These are phyloP conservation scores for Eulimnadia texana DNA, from an alignment of 1,140 invertebrate genomes.

Conservation along the genomic window DNA sequence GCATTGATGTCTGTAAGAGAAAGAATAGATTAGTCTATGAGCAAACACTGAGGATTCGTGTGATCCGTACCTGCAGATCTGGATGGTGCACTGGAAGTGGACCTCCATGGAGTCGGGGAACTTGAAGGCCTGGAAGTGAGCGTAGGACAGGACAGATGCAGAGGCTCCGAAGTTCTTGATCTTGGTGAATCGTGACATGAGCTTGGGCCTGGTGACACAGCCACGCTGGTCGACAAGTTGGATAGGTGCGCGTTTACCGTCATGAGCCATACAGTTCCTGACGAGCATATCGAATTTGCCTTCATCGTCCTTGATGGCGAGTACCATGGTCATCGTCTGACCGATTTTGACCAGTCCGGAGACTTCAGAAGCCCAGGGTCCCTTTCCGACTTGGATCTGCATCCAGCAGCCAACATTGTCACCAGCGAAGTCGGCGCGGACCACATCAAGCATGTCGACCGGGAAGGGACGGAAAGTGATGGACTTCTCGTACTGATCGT, in stretches of 20 bases:
- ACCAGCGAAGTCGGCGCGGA: constrained; percentile 81
- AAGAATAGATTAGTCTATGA: constrained; percentile 31
- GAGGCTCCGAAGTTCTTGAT: constrained; percentile 89
- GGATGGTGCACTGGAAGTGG: constrained; percentile 89
- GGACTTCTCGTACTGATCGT: constrained; percentile 88
- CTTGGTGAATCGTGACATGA: constrained; percentile 87
- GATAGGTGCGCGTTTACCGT: constrained; percentile 85
- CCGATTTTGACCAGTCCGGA: constrained; percentile 88
- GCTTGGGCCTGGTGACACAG: constrained; percentile 76
- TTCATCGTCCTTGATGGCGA: constrained; percentile 89
- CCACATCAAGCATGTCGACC: constrained; percentile 88
- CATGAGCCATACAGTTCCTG: constrained; percentile 83
- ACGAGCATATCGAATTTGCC: constrained; percentile 93
- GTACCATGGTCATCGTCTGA: constrained; percentile 92
- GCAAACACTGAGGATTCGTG: constrained; percentile 44
- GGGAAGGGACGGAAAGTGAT: constrained; percentile 88
- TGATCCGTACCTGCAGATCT: constrained; percentile 67
- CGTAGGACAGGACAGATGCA: constrained; percentile 78
- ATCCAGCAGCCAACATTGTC: constrained; percentile 87
- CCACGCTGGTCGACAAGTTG: constrained; percentile 84
- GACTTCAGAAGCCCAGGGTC: constrained; percentile 88
- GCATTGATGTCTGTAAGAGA: constrained; percentile 25
- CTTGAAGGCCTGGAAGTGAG: constrained; percentile 88
- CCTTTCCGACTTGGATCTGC: constrained; percentile 59
- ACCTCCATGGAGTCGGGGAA: constrained; percentile 94